phyloP scores from a whole-genome alignment of 1,140 invertebrate genomes.

The Ruditapes philippinarum region DNA sequence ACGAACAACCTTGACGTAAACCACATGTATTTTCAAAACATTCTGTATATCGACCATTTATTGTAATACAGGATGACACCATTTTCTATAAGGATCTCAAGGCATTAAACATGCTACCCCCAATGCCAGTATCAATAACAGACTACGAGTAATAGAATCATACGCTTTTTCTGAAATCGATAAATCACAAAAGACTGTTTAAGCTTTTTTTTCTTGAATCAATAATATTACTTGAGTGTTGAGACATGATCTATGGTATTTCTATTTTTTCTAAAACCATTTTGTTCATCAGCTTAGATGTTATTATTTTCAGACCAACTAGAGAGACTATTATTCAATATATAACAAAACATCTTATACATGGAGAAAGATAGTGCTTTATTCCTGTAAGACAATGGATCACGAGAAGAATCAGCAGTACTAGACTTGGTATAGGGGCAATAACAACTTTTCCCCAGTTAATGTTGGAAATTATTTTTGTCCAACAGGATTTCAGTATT shows the following conservation, averaged over 20 bases:
- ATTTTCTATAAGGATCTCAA: conserved; percentile 35
- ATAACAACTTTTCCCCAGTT: conserved; percentile 39
- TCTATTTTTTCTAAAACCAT: conserved; percentile 54
- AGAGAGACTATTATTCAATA: conserved; percentile 64
- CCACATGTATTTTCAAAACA: conserved; percentile 54
- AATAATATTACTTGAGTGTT: conserved; percentile 53
- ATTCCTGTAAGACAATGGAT: no score
- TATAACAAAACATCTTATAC: conserved; percentile 61
- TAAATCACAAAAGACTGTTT: conserved; percentile 54
- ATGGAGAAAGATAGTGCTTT: conserved; percentile 2
- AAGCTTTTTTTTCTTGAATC: conserved; percentile 55
- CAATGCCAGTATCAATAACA: neutral
- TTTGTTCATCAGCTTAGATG: conserved; percentile 63
- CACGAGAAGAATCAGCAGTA: conserved; percentile 18
- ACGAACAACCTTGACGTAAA: conserved; percentile 46
- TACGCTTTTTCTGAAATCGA: conserved; percentile 72
- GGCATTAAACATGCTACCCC: conserved; percentile 42
- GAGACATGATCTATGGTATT: conserved; percentile 66
- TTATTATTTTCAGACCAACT: conserved; percentile 54
- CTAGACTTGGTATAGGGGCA: conserved; percentile 28
- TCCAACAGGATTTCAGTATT: no score
- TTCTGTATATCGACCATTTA: conserved; percentile 24
- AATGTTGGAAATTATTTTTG: no score
- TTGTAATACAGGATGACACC: conserved; percentile 50
- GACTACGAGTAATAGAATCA: conserved; percentile 42